A percentile compares a stretch with the other conserved stretches of the same genome.
Conservation (phyloP, 2,797 vertebrate genomes). For the Galago senegalensis region DNA sequence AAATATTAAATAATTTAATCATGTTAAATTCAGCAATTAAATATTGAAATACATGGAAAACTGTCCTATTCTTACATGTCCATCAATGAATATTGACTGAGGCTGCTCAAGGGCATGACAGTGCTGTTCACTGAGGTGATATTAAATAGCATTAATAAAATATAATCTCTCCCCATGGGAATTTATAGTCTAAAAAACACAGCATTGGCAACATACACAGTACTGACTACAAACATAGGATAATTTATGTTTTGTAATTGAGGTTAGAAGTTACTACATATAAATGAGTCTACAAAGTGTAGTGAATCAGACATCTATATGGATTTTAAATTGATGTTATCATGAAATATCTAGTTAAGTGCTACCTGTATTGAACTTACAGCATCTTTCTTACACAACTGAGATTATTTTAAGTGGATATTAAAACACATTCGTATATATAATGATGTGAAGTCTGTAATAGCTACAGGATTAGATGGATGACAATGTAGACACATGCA, state of each 20-base stretch:
- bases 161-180: constrained; percentile 15
- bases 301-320: constrained; percentile 10
- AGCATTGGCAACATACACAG: not conserved
- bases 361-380: constrained; percentile 37
- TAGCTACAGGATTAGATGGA: constrained; percentile 40
- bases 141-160: constrained; percentile 59
- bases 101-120: not conserved
- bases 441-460: not conserved
- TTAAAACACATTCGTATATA: not conserved
- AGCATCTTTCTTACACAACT: constrained; percentile 3
- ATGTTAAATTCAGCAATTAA: constrained; percentile 42
- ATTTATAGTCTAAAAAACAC: constrained; percentile 42
- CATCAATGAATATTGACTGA: constrained; percentile 23
- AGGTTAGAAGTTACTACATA: constrained; percentile 27
- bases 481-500: not conserved
- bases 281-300: constrained; percentile 60
- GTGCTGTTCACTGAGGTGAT: not conserved
- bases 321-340: not conserved
- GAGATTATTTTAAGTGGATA: not conserved
- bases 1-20: constrained; percentile 54
- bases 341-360: not conserved
- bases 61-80: not conserved
- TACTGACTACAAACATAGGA: constrained; percentile 4
- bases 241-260: not conserved
- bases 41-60: constrained; percentile 40